Evolutionary conservation across 2,888 invertebrate genomes (phyloP), one percentile per base, ranked within the genome.

Genomic region (Mamestra brassicae): DNA sequence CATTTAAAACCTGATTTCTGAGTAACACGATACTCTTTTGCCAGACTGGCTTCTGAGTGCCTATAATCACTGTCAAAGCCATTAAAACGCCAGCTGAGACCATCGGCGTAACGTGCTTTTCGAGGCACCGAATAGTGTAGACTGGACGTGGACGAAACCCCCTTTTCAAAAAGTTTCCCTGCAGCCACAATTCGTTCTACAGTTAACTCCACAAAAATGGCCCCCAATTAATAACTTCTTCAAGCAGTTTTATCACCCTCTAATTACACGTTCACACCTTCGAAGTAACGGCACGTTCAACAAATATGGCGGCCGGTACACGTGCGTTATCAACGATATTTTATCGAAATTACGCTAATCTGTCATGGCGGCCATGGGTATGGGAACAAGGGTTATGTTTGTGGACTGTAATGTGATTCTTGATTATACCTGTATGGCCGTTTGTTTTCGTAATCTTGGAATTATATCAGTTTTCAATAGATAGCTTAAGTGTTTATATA

Each of bases 331-430:
- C 54, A 68, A n/a, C 84, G 15, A 79, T 72, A 80, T 84, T 73
- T 80, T 69, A 80, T 79, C 84, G 45, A 69, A 66, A 80, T 80
- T 79, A 73, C 84, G 26, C 58, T 66, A 72, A 79, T 73, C 80
- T 72, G 54, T 78, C 64, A 72, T 57, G 7, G 26, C 17, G 15
- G 65, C 54, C 50, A 50, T n/a, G 45, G 36, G 26, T 34, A 55
- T 26, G 47, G 61, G 26, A n/a, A n/a, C 36, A 60, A n/a, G 38
- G 45, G 38, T 34, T 52, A 11, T 83, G 58, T 67, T 71, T 64
- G 82, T 67, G 54, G 62, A 76, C 38, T 8, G 11, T 62, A 52
- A 45, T 57, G n/a, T 52, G 11, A n/a, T 36, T 81, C 26, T 66
- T 38, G 52, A 68, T 45, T 17, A 34, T 64, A n/a, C 6, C 34